Evolutionary conservation across 2,113 vertebrate species (phyloP).

Genomic region (Pedetes capensis): DNA sequence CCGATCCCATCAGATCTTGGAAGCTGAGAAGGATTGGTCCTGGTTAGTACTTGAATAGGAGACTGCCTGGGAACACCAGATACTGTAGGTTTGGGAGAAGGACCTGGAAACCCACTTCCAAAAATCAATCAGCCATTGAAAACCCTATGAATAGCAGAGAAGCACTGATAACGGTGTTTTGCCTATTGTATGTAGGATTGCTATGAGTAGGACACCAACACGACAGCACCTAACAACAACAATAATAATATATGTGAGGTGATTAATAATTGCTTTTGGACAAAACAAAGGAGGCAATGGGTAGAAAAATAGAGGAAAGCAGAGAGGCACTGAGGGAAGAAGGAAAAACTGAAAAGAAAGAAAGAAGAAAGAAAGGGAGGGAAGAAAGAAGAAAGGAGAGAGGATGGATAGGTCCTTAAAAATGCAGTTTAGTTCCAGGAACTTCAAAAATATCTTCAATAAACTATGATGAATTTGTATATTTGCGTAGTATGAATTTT

Average conservation of each 20-base stretch:
- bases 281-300: background rate
- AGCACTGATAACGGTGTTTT: too few relatives aligned
- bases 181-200: too few relatives aligned
- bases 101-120: too few relatives aligned
- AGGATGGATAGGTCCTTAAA: background rate
- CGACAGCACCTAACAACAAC: too few relatives aligned
- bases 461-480: background rate
- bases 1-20: too few relatives aligned
- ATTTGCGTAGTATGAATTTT: background rate
- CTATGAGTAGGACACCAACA: too few relatives aligned
- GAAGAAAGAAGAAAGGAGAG: background rate
- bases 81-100: too few relatives aligned
- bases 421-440: background rate
- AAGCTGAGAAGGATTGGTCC: too few relatives aligned
- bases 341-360: background rate
- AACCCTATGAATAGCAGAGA: too few relatives aligned
- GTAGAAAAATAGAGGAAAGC: background rate
- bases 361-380: background rate
- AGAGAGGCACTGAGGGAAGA: background rate
- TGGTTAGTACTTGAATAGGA: too few relatives aligned
- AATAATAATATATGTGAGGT: background rate
- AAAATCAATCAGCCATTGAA: too few relatives aligned
- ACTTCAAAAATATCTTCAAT: background rate
- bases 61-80: too few relatives aligned
- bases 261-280: background rate